A percentile compares a stretch with the other conserved stretches of the same genome.
These are phyloP conservation scores for Cassiopea andromeda DNA, from an alignment of 30 jellyfish, hydroid and myxozoan genomes.

Conservation along the genomic window DNA sequence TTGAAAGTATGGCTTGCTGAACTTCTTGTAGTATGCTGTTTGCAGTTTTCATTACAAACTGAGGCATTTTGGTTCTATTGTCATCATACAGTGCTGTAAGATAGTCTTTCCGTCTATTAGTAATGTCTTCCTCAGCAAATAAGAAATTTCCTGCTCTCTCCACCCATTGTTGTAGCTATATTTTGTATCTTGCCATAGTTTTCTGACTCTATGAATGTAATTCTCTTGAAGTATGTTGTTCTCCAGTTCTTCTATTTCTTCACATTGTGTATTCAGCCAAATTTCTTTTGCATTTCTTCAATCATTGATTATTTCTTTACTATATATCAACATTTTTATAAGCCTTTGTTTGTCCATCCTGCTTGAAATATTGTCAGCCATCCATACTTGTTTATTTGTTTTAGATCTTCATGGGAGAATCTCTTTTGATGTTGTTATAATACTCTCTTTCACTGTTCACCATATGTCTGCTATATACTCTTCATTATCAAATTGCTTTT, in stretches of 20 bases:
- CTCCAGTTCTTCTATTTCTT: not conserved
- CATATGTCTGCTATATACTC: too few species aligned
- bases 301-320: not conserved
- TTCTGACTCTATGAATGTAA: not conserved
- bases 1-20: not conserved
- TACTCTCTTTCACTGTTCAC: too few species aligned
- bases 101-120: not conserved
- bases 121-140: not conserved
- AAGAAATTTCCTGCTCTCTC: not conserved
- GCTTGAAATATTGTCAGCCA: not conserved
- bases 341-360: not conserved
- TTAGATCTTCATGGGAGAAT: too few species aligned
- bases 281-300: slow-evolving; percentile 1
- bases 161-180: not conserved
- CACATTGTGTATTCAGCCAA: not conserved
- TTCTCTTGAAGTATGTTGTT: not conserved
- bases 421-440: too few species aligned
- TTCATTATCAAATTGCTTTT: too few species aligned
- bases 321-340: not conserved
- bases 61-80: not conserved
- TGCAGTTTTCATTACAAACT: not conserved
- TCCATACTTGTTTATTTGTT: not conserved
- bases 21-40: not conserved
- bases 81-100: not conserved
- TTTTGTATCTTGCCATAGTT: not conserved